A percentile compares a stretch with the other conserved stretches of the same genome.
Conservation (phyloP, 2,888 invertebrate genomes). For the Notocelia uddmanniana region DNA sequence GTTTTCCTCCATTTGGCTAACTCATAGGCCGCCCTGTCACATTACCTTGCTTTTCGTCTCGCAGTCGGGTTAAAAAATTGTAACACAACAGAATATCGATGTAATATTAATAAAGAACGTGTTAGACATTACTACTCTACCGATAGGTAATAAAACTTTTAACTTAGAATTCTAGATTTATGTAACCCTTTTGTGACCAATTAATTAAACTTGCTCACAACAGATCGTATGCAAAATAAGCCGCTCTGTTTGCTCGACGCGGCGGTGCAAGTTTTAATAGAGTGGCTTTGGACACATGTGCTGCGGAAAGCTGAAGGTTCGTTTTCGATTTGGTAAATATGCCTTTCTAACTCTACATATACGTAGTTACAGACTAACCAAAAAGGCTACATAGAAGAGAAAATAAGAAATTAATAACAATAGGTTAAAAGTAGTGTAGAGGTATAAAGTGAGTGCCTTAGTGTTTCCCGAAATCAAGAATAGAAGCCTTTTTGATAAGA, state of each 20-base stretch:
- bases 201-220: constrained; percentile 44
- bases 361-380: too few relatives aligned
- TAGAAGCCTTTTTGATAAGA: too few relatives aligned
- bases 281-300: constrained; percentile 46
- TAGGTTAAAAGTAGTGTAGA: too few relatives aligned
- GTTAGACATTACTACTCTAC: not conserved
- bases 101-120: not conserved
- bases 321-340: constrained; percentile 9
- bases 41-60: too few relatives aligned
- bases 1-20: too few relatives aligned
- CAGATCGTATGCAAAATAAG: constrained; percentile 50
- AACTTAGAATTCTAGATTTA: constrained; percentile 17
- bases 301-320: constrained; percentile 22
- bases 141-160: constrained; percentile 13
- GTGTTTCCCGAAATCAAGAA: too few relatives aligned
- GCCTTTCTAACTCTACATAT: not conserved
- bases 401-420: too few relatives aligned
- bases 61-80: too few relatives aligned
- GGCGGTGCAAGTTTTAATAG: constrained; percentile 52
- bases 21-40: too few relatives aligned
- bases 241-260: constrained; percentile 41
- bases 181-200: constrained; percentile 33
- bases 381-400: too few relatives aligned
- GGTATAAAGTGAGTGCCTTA: too few relatives aligned
- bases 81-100: not conserved